Base-by-base conservation (phyloP, 2,113 vertebrate genomes). In the Hippocampus zosterae region DNA sequence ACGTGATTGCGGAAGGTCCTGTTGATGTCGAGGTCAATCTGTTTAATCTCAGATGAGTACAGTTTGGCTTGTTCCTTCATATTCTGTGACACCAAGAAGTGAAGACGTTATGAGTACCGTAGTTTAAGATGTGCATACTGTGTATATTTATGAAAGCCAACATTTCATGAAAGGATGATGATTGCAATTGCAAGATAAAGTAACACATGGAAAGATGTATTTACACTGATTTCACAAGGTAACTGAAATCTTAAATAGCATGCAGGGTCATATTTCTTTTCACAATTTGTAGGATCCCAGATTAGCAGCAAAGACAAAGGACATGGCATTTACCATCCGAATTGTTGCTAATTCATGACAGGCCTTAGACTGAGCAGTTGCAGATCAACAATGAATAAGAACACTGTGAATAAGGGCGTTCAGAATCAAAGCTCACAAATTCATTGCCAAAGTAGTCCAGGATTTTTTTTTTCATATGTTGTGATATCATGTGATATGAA, bases 1-100 rank as follows among this genome's bases (percentile, higher is more conserved):
- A 97, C 93, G 67, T 97, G 94, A 87, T 97, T 94, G 18, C 95
- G 82, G 65, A 97, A 97, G 29, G 95, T 97, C 62, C 95, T 87
- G 90, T 96, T 96, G 70, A 96, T 93, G 18, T 96, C 95, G 79
- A 96, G 83, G 78, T 97, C 95, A 2, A 97, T 97, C 90, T 96
- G 95, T 71, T 95, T 96, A 83, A 97, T 94, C 86, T 97, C 95
- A 0, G 94, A 74, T 0, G 95, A 97, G 83, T 89, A 92, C 3
- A 85, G 85, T 72, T 86, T 88, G 0, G 94, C 94, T 87, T 95
- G 94, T 9, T 93, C 90, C 85, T 94, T 95, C 94, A 97, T 96
- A 89, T 85, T 94, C 95, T 96, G 21, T 5, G 85, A 37, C 29
- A 0, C 29, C 9, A 29, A 76, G 75, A 67, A 77, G 29, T 69